phyloP scores from a whole-genome alignment of 2,113 vertebrate genomes.

The Ammodramus savannarum region DNA sequence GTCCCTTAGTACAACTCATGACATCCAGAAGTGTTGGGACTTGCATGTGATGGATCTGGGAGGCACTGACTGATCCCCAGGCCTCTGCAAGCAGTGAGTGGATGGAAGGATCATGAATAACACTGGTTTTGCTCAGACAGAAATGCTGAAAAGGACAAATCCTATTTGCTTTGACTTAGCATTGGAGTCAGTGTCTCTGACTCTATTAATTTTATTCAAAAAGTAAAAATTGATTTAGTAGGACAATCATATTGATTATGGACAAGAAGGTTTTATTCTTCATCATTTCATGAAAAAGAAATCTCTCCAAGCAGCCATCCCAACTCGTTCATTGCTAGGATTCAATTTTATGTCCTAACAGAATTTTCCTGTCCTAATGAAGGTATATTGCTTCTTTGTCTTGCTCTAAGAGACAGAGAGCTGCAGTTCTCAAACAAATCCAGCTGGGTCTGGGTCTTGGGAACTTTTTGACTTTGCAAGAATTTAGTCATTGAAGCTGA shows the following conservation, averaged over 20 bases:
- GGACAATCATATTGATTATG: not conserved
- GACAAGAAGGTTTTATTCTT: not conserved
- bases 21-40: not conserved
- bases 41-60: not conserved
- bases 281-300: not conserved
- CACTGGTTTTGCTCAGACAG: not conserved
- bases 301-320: not conserved
- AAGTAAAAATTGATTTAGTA: conserved; percentile 10
- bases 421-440: not conserved
- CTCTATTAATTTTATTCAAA: conserved; percentile 9
- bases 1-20: not conserved
- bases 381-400: not conserved
- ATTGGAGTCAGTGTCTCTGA: not conserved
- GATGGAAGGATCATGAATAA: not conserved
- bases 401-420: not conserved
- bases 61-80: not conserved
- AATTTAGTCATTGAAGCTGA: not conserved
- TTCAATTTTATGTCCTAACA: not conserved
- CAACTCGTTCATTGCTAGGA: not conserved
- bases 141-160: conserved; percentile 3
- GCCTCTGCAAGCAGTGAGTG: not conserved
- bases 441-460: not conserved
- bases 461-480: not conserved
- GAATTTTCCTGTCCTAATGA: not conserved
- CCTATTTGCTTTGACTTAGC: not conserved